Base-by-base conservation (phyloP, 2,113 vertebrate genomes). In the Columba livia region DNA sequence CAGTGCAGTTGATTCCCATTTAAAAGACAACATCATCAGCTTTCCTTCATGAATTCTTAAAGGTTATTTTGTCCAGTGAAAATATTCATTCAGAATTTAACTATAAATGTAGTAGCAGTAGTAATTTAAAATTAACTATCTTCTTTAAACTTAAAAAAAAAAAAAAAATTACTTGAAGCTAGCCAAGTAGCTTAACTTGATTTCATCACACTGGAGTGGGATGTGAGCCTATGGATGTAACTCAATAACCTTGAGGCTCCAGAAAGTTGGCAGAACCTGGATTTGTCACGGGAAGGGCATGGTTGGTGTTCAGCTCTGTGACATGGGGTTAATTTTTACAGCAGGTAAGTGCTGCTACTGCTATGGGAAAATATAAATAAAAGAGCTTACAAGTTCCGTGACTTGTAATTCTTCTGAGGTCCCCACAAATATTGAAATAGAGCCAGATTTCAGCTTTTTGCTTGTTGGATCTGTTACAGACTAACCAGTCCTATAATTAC, bases 51-150 rank as follows among this genome's bases (percentile, higher is more conserved):
- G 70, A 90, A 85, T 89, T 94, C 58, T 79, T 84, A 71, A 82
- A 92, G 65, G 67, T 90, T 95, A 90, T 56, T 54, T 9, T 57
- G 28, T 48, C 26, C 79, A 96, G 70, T 69, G 26, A 96, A 94
- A 94, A 72, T 24, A 48, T 25, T 78, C 12, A 66, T 86, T 91
- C 42, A 82, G 73, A 95, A 89, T 42, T 92, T 20, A 94, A 87
- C 42, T 85, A 88, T 85, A 88, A 91, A 93, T 66, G 28, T 26
- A 61, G 47, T n/a, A 56, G 19, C 14, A 66, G 20, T 23, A 86
- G 44, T 54, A 93, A 88, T 88, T 89, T 86, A 54, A 86, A 85
- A 86, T 70, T 51, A 88, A 61, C 6, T 81, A 50, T 42, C 23
- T 11, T 51, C 20, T 92, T 77, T 54, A 70, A 88, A 70, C 1